Conservation (phyloP, 2,888 invertebrate species). For the Clunio marinus region DNA sequence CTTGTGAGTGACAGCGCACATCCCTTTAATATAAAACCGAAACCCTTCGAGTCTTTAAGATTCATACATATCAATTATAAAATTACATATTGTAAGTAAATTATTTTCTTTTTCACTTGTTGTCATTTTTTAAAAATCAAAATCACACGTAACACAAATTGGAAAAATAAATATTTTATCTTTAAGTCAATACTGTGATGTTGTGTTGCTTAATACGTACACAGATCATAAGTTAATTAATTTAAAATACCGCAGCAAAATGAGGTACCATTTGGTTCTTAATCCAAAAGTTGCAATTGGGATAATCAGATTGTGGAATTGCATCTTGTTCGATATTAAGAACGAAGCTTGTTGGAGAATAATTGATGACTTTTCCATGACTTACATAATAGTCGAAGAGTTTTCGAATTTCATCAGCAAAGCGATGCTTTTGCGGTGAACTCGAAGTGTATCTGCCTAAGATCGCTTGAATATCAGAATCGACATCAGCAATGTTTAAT, state of each 20-base stretch:
- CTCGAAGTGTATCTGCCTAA: slow-evolving; percentile 70
- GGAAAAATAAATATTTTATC: slow-evolving; percentile 2
- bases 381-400: slow-evolving; percentile 78
- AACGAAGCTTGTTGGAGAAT: slow-evolving; percentile 56
- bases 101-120: too few relatives aligned
- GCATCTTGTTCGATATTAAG: slow-evolving; percentile 69
- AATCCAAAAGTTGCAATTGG: slow-evolving; percentile 75
- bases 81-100: too few relatives aligned
- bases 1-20: too few relatives aligned
- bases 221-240: not conserved
- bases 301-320: slow-evolving; percentile 60
- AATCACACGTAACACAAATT: slow-evolving; percentile 20
- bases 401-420: slow-evolving; percentile 73
- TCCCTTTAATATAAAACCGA: too few relatives aligned
- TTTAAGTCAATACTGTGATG: slow-evolving; percentile 1
- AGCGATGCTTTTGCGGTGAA: slow-evolving; percentile 68
- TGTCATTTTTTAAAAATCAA: not conserved
- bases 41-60: too few relatives aligned
- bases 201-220: too few relatives aligned
- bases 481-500: slow-evolving; percentile 53
- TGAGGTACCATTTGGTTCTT: slow-evolving; percentile 68
- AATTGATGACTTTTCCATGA: slow-evolving; percentile 66
- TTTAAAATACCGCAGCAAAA: slow-evolving; percentile 53
- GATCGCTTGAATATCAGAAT: slow-evolving; percentile 73
- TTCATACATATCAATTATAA: too few relatives aligned